Percentiles rank a stretch among this genome's conserved stretches.
phyloP scores from a whole-genome alignment of 2,113 vertebrate genomes.

The Lepidothrix coronata region DNA sequence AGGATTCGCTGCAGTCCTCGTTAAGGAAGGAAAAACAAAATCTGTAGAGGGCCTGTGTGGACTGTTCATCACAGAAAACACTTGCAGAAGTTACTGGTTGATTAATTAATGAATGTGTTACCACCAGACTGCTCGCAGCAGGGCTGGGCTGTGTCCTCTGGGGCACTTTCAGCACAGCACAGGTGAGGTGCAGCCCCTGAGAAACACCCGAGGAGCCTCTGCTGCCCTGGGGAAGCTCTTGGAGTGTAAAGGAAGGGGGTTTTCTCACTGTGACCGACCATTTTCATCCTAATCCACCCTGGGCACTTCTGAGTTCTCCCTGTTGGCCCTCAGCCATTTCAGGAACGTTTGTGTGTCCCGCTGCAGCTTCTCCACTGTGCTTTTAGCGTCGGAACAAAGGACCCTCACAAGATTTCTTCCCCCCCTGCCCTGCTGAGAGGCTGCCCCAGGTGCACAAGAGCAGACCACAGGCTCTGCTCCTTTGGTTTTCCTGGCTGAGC shows the following conservation, averaged over 20 bases:
- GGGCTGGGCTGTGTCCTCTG: not conserved
- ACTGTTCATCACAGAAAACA: not conserved
- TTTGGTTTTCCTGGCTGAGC: not conserved
- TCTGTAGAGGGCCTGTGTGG: not conserved
- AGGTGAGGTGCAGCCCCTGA: not conserved
- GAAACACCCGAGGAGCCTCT: not conserved
- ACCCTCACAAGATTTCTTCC: not conserved
- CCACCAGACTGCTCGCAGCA: not conserved
- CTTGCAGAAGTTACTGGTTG: not conserved
- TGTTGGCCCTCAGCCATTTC: not conserved
- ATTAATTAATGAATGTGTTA: not conserved
- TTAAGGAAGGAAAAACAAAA: not conserved
- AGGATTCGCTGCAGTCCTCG: not conserved
- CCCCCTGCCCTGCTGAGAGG: not conserved
- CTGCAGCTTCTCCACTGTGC: not conserved
- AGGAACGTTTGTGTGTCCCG: fast-evolving
- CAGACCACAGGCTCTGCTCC: not conserved
- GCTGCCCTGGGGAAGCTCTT: not conserved
- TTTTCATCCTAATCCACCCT: not conserved
- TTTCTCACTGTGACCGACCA: fast-evolving
- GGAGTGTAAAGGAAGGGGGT: not conserved
- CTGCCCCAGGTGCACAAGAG: not conserved
- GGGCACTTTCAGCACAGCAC: not conserved
- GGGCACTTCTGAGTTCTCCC: fast-evolving
- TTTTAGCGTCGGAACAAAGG: not conserved